These are phyloP conservation scores for Oxystoma pomonae DNA, from an alignment of 2,888 invertebrate species.

Conservation along the genomic window DNA sequence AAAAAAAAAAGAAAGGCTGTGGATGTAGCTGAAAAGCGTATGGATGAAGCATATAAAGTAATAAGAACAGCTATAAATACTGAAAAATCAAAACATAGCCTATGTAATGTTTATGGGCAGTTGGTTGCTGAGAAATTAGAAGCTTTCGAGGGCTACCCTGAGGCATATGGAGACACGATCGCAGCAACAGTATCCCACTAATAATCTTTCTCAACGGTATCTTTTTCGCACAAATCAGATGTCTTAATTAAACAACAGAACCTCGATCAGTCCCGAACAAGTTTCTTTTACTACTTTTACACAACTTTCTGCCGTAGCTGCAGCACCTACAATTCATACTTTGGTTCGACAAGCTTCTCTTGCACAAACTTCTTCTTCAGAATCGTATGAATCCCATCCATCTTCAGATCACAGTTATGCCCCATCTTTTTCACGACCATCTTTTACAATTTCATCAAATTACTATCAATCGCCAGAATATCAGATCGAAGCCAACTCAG, in stretches of 20 bases:
- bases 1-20: too few species aligned
- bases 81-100: slow-evolving; percentile 12
- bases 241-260: too few species aligned
- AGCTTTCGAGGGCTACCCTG: slow-evolving; percentile 17
- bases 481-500: too few species aligned
- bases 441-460: too few species aligned
- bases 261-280: too few species aligned
- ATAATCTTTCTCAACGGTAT: slow-evolving; percentile 12
- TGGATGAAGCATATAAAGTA: slow-evolving; percentile 8
- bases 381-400: too few species aligned
- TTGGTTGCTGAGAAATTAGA: slow-evolving; percentile 16
- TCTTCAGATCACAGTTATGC: slow-evolving; percentile 14
- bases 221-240: too few species aligned
- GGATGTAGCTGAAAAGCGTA: too few species aligned
- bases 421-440: too few species aligned
- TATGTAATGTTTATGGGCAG: slow-evolving; percentile 13
- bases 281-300: slow-evolving; percentile 7
- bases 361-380: too few species aligned
- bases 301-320: not conserved
- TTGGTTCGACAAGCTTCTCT: slow-evolving; percentile 12
- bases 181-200: slow-evolving; percentile 12
- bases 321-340: slow-evolving; percentile 6
- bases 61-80: slow-evolving; percentile 12
- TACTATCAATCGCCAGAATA: too few species aligned
- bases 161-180: slow-evolving; percentile 14